phyloP scores from a whole-genome alignment of 2,888 invertebrate species.

The Aphrophora alni region DNA sequence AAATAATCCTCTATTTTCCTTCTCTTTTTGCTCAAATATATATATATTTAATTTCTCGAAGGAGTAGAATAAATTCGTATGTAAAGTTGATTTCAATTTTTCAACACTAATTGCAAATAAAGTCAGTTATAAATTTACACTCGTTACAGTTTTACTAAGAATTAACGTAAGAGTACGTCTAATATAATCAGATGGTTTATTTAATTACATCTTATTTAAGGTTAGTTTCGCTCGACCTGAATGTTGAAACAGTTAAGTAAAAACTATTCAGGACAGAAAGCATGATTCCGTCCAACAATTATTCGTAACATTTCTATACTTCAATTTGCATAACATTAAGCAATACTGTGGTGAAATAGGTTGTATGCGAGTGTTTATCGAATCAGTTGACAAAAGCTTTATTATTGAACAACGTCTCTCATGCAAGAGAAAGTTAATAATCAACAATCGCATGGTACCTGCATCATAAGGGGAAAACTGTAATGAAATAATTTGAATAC shows the following conservation, averaged over 20 bases:
- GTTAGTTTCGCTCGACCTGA: not conserved
- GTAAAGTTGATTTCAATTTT: too few species aligned
- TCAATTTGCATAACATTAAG: not conserved
- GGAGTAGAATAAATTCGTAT: too few species aligned
- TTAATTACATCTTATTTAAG: not conserved
- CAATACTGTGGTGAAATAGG: not conserved
- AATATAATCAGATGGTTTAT: too few species aligned
- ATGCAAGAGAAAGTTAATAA: not conserved
- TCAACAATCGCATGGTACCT: not conserved
- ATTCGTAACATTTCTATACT: not conserved
- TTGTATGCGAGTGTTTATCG: not conserved
- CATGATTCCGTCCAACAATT: not conserved
- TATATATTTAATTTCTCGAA: too few species aligned
- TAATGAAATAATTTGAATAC: not conserved
- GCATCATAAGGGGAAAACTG: not conserved
- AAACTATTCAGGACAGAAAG: too few species aligned
- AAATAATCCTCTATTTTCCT: too few species aligned
- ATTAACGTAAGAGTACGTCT: too few species aligned
- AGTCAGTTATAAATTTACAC: too few species aligned
- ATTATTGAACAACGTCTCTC: not conserved
- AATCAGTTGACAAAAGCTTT: not conserved
- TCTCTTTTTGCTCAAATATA: too few species aligned
- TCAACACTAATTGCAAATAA: too few species aligned
- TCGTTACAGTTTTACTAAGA: too few species aligned
- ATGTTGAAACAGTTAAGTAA: too few species aligned